Evolutionary conservation across 1,140 invertebrate species (phyloP).

Genomic region (Temnothorax curvispinosus): DNA sequence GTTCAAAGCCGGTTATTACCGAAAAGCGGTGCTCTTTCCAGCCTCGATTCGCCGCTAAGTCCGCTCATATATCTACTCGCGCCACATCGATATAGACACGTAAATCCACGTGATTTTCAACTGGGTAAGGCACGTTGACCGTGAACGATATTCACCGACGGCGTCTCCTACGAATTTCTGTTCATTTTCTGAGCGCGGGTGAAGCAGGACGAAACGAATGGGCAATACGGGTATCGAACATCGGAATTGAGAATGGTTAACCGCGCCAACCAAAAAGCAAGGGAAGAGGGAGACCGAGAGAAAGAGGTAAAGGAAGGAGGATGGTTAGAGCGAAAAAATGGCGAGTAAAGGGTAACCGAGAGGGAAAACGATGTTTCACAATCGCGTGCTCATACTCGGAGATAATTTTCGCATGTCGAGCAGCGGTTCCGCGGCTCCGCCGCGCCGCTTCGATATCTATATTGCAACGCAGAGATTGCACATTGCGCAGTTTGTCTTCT

Average conservation of each 20-base stretch:
- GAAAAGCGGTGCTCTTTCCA: conserved; percentile 8
- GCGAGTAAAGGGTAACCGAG: conserved; percentile 10
- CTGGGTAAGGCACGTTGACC: conserved; percentile 5
- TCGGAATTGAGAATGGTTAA: conserved; percentile 59
- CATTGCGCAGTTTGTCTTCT: conserved; percentile 76
- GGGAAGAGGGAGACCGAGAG: not conserved
- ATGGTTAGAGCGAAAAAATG: conserved; percentile 9
- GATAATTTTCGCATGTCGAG: conserved; percentile 80
- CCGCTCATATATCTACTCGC: conserved; percentile 42
- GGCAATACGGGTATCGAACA: conserved; percentile 59
- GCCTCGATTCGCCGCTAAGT: conserved; percentile 15
- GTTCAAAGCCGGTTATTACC: conserved; percentile 25
- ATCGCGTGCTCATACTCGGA: conserved; percentile 75
- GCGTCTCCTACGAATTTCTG: not conserved
- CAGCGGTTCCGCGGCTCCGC: conserved; percentile 63
- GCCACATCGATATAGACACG: conserved; percentile 1
- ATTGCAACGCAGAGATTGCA: conserved; percentile 74
- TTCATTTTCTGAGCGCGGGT: conserved; percentile 35
- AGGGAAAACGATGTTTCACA: conserved; percentile 67
- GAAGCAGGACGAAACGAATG: conserved; percentile 27
- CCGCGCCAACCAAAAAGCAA: not conserved
- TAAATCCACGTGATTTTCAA: conserved; percentile 31
- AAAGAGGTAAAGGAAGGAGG: not conserved
- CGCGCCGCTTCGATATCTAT: conserved; percentile 76
- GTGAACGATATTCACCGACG: conserved; percentile 41